phyloP scores from a whole-genome alignment of 2,888 invertebrate species.

The Abscondita cerata region DNA sequence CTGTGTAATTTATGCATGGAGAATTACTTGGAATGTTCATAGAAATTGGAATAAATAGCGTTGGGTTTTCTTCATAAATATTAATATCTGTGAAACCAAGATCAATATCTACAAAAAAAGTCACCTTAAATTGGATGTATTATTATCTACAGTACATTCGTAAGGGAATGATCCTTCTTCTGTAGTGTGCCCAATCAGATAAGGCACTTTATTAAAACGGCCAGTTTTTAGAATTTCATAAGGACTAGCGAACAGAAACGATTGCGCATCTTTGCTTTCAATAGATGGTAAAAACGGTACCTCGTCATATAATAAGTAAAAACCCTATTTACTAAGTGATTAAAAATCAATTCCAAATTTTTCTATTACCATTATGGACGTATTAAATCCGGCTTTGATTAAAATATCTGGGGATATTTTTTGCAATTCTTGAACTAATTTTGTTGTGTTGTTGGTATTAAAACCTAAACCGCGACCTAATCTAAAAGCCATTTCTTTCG shows the following conservation, averaged over 20 bases:
- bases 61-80: not conserved
- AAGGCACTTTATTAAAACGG: constrained; percentile 3
- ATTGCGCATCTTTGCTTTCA: constrained; percentile 3
- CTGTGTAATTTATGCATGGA: not conserved
- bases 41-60: not conserved
- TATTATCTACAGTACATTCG: constrained; percentile 1
- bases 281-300: constrained; percentile 3
- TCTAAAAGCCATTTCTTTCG: constrained; percentile 1
- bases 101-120: not conserved
- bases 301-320: not conserved
- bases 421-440: constrained; percentile 7
- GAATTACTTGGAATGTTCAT: not conserved
- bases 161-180: constrained; percentile 15
- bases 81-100: not conserved
- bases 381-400: too few relatives aligned
- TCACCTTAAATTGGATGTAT: not conserved
- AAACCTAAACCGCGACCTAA: constrained; percentile 16
- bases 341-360: not conserved
- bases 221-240: not conserved
- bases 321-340: not conserved
- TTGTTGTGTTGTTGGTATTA: not conserved
- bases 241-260: not conserved
- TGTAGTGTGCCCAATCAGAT: constrained; percentile 5
- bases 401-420: not conserved
- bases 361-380: too few relatives aligned